Evolutionary conservation across 2,113 vertebrate species (phyloP).

Genomic region (Monopterus albus): DNA sequence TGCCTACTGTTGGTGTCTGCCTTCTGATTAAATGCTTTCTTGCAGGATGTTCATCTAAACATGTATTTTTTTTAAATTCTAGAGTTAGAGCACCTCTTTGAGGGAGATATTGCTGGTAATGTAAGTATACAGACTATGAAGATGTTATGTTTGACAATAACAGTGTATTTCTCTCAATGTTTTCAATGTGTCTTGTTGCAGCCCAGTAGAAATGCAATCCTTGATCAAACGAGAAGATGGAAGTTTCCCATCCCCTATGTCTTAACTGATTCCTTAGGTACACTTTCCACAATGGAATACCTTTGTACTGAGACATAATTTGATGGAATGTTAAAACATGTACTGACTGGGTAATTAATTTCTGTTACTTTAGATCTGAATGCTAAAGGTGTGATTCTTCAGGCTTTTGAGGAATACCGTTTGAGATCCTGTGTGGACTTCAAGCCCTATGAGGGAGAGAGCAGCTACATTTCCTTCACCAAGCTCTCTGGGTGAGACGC

Average conservation of each 20-base stretch:
- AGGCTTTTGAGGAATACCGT: slow-evolving; percentile 91
- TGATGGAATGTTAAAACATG: not conserved
- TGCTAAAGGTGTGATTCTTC: slow-evolving; percentile 92
- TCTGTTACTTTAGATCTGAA: slow-evolving; percentile 71
- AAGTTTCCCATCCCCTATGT: slow-evolving; percentile 91
- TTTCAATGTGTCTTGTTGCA: slow-evolving; percentile 64
- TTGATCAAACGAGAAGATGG: slow-evolving; percentile 84
- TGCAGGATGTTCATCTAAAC: not conserved
- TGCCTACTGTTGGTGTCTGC: too few relatives aligned
- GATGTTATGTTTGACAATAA: not conserved
- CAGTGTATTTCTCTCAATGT: not conserved
- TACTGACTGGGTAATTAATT: not conserved
- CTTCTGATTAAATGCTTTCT: not conserved
- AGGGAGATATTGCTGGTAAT: slow-evolving; percentile 79
- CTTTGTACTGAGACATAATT: not conserved
- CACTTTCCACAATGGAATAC: not conserved
- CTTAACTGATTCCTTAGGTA: slow-evolving; percentile 89
- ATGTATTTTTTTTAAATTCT: too few relatives aligned
- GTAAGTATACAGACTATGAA: slow-evolving; percentile 60
- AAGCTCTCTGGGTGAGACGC: slow-evolving; percentile 85
- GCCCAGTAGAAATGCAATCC: slow-evolving; percentile 83
- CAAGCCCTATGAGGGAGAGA: slow-evolving; percentile 92
- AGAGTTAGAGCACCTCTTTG: slow-evolving; percentile 74
- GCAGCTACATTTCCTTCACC: slow-evolving; percentile 85
- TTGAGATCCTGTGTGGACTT: slow-evolving; percentile 94